A percentile compares a stretch with the other conserved stretches of the same genome.
Conservation (phyloP, 2,113 vertebrate genomes). For the Sphyrna mokarran region DNA sequence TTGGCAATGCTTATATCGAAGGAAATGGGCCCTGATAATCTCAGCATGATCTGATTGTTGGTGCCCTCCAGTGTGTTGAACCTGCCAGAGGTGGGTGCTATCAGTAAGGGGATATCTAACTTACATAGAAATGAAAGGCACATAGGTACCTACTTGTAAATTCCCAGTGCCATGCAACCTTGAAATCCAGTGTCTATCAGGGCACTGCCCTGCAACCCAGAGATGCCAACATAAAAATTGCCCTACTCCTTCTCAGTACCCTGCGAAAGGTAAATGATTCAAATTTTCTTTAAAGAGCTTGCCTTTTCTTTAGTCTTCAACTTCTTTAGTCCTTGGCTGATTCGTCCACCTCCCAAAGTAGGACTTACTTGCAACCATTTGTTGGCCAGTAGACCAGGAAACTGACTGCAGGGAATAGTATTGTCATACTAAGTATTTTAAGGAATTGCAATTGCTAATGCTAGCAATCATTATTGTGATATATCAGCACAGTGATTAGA, state of each 20-base stretch:
- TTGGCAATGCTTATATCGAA: not conserved
- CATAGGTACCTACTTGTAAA: not conserved
- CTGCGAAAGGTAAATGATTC: not conserved
- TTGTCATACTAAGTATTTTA: not conserved
- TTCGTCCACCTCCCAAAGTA: no score
- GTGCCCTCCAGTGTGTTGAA: not conserved
- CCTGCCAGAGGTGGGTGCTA: not conserved
- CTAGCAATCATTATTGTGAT: not conserved
- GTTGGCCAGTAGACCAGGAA: not conserved
- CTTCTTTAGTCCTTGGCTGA: not conserved
- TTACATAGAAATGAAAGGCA: not conserved
- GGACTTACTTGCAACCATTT: not conserved
- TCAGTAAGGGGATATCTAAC: not conserved
- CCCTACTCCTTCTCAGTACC: not conserved
- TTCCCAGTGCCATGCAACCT: not conserved
- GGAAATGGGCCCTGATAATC: not conserved
- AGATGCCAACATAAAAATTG: not conserved
- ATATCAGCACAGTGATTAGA: no score
- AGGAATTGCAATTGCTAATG: not conserved
- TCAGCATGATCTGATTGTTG: not conserved
- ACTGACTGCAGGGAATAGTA: not conserved
- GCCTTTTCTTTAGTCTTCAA: not conserved
- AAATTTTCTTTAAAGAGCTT: not conserved
- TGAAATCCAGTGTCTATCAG: not conserved
- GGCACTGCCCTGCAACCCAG: not conserved